Percentiles rank a stretch among this genome's conserved stretches.
These are phyloP conservation scores for Pristionchus fissidentatus DNA, from an alignment of 2,888 invertebrate species.

Conservation along the genomic window DNA sequence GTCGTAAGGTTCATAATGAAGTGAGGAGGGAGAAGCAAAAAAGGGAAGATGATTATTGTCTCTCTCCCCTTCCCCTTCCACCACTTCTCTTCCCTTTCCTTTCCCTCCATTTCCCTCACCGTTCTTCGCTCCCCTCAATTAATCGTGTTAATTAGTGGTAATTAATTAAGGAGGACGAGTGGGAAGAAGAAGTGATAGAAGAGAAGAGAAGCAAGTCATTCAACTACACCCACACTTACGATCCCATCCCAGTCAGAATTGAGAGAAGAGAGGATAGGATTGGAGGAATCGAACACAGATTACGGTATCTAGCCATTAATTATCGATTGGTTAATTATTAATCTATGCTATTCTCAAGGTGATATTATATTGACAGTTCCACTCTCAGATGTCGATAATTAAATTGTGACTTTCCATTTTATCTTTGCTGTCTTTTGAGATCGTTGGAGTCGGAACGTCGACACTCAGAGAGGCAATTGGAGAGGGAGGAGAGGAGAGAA, in stretches of 20 bases:
- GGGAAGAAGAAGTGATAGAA: conserved; percentile 45
- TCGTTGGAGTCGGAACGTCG: background rate
- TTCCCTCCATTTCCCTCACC: background rate
- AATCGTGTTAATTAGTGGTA: background rate
- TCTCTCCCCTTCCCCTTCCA: background rate
- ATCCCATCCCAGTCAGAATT: background rate
- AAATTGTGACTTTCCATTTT: background rate
- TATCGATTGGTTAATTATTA: background rate
- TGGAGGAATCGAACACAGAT: conserved; percentile 35
- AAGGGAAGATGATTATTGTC: background rate
- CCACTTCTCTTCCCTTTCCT: background rate
- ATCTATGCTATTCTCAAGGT: background rate
- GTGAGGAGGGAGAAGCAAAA: background rate
- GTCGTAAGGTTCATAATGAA: background rate
- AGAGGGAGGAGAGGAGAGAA: conserved; percentile 21
- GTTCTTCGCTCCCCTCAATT: background rate
- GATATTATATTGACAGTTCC: too few relatives aligned
- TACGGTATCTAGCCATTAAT: background rate
- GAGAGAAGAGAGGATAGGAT: conserved; percentile 31
- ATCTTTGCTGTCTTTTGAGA: background rate
- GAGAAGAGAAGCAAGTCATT: conserved; percentile 37
- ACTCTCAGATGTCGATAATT: too few relatives aligned
- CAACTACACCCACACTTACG: conserved; percentile 1
- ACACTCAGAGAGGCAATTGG: background rate
- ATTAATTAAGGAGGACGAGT: conserved; percentile 36